A percentile compares a stretch with the other conserved stretches of the same genome.
These are phyloP conservation scores for Ophthalmolycus amberensis DNA, from an alignment of 2,113 vertebrate genomes.

Conservation along the genomic window DNA sequence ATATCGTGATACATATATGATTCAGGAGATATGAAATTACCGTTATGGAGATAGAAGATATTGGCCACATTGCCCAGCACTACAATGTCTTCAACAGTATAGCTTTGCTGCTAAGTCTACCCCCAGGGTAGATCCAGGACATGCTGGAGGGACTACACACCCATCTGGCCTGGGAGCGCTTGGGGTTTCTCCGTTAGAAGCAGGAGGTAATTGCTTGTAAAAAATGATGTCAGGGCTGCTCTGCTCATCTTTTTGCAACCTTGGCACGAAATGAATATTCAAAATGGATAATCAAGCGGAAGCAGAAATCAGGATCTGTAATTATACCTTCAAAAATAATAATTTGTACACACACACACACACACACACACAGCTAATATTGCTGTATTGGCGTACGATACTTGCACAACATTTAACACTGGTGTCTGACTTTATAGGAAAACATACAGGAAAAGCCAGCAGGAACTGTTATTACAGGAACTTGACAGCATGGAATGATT, in stretches of 20 bases:
- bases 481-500: conserved; percentile 19
- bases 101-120: conserved; percentile 2
- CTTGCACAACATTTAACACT: conserved; percentile 6
- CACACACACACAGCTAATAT: conserved; percentile 10
- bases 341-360: conserved; percentile 1
- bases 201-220: conserved; percentile 24
- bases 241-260: conserved; percentile 26
- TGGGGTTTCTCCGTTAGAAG: not conserved
- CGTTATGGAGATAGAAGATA: not conserved
- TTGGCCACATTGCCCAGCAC: not conserved
- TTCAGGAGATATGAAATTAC: not conserved
- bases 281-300: conserved; percentile 46
- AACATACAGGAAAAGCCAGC: not conserved
- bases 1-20: not conserved
- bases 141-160: conserved; percentile 9
- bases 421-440: not conserved
- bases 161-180: conserved; percentile 12
- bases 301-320: conserved; percentile 33
- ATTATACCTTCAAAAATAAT: conserved; percentile 44
- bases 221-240: conserved; percentile 26
- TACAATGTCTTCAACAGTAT: not conserved
- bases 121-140: conserved; percentile 10
- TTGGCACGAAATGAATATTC: conserved; percentile 36
- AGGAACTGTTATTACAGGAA: not conserved
- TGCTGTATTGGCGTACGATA: conserved; percentile 2